Conservation (phyloP, 2,797 vertebrate genomes). For the Megaceryle alcyon region DNA sequence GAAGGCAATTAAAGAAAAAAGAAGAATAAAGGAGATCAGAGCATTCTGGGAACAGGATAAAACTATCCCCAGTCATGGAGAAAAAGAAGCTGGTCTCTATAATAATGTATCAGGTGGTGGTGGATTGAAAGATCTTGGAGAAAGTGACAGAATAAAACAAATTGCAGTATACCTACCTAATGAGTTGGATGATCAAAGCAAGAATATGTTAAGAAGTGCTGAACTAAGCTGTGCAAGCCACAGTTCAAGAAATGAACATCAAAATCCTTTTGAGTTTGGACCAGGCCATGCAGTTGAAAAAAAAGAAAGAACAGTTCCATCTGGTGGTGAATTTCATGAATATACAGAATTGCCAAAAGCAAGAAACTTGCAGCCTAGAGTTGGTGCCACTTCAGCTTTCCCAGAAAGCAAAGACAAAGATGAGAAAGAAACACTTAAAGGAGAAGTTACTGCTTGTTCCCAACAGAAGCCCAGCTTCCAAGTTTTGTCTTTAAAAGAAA, state of each 20-base stretch:
- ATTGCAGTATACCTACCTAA: background rate
- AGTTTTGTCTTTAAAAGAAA: conserved; percentile 82
- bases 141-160: background rate
- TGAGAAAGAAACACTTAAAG: background rate
- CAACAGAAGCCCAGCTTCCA: conserved; percentile 75
- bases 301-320: background rate
- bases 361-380: background rate
- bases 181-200: background rate
- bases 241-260: conserved; percentile 71
- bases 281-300: conserved; percentile 25
- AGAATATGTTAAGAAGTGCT: conserved; percentile 37
- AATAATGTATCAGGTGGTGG: background rate
- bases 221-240: conserved; percentile 66
- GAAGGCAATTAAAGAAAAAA: conserved; percentile 73
- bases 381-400: background rate
- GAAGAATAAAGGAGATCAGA: conserved; percentile 81
- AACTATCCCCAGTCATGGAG: conserved; percentile 64
- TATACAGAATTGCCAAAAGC: background rate
- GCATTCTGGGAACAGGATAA: conserved; percentile 87
- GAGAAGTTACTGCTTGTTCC: background rate
- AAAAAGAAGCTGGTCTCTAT: background rate
- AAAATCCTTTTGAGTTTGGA: conserved; percentile 72
- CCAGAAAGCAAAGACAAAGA: background rate
- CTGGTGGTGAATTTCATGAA: background rate
- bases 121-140: background rate